A percentile compares a stretch with the other conserved stretches of the same genome.
Evolutionary conservation across 2,888 invertebrate genomes (phyloP).

Genomic region (Boloria euphrosyne): DNA sequence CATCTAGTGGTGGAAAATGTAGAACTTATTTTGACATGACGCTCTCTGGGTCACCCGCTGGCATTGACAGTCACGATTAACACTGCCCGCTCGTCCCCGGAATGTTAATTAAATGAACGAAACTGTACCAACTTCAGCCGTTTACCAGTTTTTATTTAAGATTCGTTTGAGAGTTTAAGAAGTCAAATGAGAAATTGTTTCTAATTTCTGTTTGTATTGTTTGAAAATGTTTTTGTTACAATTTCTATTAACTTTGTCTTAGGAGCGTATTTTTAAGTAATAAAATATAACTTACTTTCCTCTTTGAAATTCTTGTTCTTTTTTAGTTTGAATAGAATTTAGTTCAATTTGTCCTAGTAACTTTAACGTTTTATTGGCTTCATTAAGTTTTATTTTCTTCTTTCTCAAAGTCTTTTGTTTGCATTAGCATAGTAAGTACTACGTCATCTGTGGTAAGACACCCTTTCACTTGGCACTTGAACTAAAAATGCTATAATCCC

Average conservation of each 20-base stretch:
- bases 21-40: constrained; percentile 53
- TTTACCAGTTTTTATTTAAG: constrained; percentile 54
- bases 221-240: not conserved
- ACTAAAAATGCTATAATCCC: too few species aligned
- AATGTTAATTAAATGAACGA: constrained; percentile 72
- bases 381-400: too few species aligned
- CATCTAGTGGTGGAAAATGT: constrained; percentile 12
- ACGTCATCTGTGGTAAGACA: too few species aligned
- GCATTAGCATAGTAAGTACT: too few species aligned
- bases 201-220: constrained; percentile 17
- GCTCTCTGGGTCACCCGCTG: constrained; percentile 42
- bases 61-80: constrained; percentile 70
- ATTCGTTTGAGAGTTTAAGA: constrained; percentile 46
- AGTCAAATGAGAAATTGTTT: constrained; percentile 32
- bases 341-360: too few species aligned
- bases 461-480: too few species aligned
- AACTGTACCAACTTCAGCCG: constrained; percentile 58
- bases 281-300: too few species aligned
- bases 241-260: not conserved
- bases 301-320: too few species aligned
- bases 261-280: too few species aligned
- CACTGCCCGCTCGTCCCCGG: constrained; percentile 50
- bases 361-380: too few species aligned
- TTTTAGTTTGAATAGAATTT: too few species aligned
- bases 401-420: too few species aligned